Percentiles rank a stretch among this genome's conserved stretches.
phyloP scores from a whole-genome alignment of 2,113 vertebrate genomes.

The Cyprinus carpio region DNA sequence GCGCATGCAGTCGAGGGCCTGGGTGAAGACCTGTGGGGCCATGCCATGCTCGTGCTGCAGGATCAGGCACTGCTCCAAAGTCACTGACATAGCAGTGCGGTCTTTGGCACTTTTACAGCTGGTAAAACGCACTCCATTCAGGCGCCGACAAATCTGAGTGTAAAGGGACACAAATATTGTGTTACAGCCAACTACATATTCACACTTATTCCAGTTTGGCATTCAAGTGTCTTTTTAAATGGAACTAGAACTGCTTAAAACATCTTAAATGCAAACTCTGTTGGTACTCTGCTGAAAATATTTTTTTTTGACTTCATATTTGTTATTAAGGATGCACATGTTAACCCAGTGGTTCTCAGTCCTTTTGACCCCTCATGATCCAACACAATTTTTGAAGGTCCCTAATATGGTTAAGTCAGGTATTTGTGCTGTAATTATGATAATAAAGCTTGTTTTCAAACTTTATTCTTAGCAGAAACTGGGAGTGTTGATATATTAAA shows the following conservation, averaged over 20 bases:
- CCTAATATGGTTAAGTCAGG: too few species aligned
- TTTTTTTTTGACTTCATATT: too few species aligned
- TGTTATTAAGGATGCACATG: too few species aligned
- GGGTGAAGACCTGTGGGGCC: conserved; percentile 98
- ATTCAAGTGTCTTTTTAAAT: neutral
- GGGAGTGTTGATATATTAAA: too few species aligned
- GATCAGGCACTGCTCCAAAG: conserved; percentile 96
- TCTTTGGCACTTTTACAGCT: conserved; percentile 99
- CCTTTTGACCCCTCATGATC: too few species aligned
- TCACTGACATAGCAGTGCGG: conserved; percentile 98
- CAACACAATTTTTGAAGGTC: too few species aligned
- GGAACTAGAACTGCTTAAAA: too few species aligned
- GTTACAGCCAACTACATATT: neutral
- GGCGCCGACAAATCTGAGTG: conserved; percentile 87
- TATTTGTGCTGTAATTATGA: too few species aligned
- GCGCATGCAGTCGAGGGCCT: conserved; percentile 98
- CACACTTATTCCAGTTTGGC: neutral
- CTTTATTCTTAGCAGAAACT: too few species aligned
- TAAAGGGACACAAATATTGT: neutral
- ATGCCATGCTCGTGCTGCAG: conserved; percentile 96
- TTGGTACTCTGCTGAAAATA: too few species aligned
- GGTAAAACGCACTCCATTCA: conserved; percentile 96
- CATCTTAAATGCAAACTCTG: neutral
- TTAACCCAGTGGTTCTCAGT: too few species aligned
- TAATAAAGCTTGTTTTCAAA: too few species aligned